These are phyloP conservation scores for Diarsia mendica DNA, from an alignment of 2,888 invertebrate genomes.

Conservation along the genomic window DNA sequence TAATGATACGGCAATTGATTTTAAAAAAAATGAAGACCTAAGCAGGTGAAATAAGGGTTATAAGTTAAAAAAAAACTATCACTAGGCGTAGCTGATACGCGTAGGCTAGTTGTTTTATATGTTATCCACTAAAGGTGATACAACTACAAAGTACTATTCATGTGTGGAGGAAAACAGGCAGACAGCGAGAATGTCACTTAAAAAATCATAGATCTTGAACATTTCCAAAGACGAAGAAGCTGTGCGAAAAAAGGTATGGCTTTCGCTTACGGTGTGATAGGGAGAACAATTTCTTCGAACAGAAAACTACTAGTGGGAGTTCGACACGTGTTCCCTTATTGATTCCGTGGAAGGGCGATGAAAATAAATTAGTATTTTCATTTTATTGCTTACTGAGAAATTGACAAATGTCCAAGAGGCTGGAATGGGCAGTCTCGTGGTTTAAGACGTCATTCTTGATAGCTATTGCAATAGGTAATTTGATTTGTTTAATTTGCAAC, in stretches of 20 bases:
- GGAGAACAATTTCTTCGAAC: conserved; percentile 64
- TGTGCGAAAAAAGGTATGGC: not conserved
- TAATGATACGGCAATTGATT: not conserved
- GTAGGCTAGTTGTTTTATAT: not conserved
- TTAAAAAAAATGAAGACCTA: not conserved
- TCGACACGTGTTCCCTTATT: conserved; percentile 67
- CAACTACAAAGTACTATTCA: too few species aligned
- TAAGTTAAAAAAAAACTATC: not conserved
- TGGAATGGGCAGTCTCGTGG: not conserved
- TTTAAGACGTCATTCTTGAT: conserved; percentile 44
- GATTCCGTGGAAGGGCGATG: conserved; percentile 66
- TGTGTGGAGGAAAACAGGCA: not conserved
- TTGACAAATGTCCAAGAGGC: conserved; percentile 59
- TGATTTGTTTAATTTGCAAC: conserved; percentile 26
- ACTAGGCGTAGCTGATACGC: too few species aligned
- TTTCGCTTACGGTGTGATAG: conserved; percentile 37
- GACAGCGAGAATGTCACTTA: not conserved
- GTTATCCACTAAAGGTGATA: too few species aligned
- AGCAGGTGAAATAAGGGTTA: not conserved
- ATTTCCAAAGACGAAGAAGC: not conserved
- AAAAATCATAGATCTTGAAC: not conserved
- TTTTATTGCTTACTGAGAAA: conserved; percentile 67
- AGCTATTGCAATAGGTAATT: conserved; percentile 15
- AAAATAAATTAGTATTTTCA: conserved; percentile 69
- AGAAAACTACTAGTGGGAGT: conserved; percentile 61